Base-by-base conservation (phyloP, 2,888 invertebrate species). In the Halictus quadricinctus region DNA sequence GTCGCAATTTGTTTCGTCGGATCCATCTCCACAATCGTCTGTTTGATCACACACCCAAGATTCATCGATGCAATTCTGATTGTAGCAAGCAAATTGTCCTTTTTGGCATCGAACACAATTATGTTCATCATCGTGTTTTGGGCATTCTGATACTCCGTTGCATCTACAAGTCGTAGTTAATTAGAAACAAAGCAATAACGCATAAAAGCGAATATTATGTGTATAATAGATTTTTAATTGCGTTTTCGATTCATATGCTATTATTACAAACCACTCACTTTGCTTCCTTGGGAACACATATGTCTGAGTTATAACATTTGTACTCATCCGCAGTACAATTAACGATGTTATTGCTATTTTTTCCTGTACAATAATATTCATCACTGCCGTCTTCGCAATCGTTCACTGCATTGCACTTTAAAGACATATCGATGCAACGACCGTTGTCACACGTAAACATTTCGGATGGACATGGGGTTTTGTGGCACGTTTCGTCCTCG, bases 21-120 rank as follows among this genome's bases (percentile, higher is more conserved):
- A 96, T 18, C 96, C 96, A 91, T 98, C 98, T 0, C 93, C 93
- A 92, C 98, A 98, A 91, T 98, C 97, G 76, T 96, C 95, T 0
- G 93, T 92, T 0, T 95, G 95, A 90, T 98, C 96, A 95, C 96
- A 96, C 86, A 96, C 91, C 95, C 96, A 96, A 13, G 94, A 91
- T 2, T 91, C 90, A 0, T 96, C 95, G 58, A 98, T 95, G 89
- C 98, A 96, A 72, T 95, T 95, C 76, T 95, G 95, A 94, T 97
- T 95, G 41, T 93, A 90, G 94, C 97, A 96, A 87, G 95, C 92
- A 91, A 96, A 97, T 91, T 95, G 93, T 0, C 91, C 81, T 46
- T 78, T 81, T 0, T 92, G 91, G 89, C 97, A 97, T 6, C 92
- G 93, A 0, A 93, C 95, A 89, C 97, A 97, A 46, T 95, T 95